Evolutionary conservation across 2,888 invertebrate genomes (phyloP), one percentile per base, ranked within the genome.

Genomic region (Oscheius onirici): DNA sequence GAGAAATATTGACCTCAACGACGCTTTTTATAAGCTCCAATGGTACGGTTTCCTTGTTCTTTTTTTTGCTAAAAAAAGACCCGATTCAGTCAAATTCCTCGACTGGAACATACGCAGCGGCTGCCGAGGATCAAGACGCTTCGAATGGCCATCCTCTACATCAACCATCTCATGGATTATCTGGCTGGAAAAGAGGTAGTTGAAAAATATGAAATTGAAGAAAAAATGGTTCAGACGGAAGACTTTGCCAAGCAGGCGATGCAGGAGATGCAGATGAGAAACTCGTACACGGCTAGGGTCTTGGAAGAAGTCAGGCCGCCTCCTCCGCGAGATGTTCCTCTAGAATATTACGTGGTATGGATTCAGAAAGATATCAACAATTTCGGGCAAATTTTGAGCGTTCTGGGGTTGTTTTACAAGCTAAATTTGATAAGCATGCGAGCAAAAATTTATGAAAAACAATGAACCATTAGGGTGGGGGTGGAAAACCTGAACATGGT

Each of bases 41-140:
- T 17, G 41, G 66, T 66, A 6, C 10, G 52, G 28, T 51, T 17
- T 57, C 34, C 34, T 8, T 34, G 5, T 34, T 8, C 34, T 34
- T 46, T 3, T 46, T 20, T 46, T 46, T 46, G n/a, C n/a, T n/a
- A n/a, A n/a, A n/a, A n/a, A n/a, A n/a, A n/a, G n/a, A 13, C 28
- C 15, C 28, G 17, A 17, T 58, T 41, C 43, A 58, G 58, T 58
- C n/a, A 41, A 41, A 58, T 58, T 20, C 58, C 58, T 17, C n/a
- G 17, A 17, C 41, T 58, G 3, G 20, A 58, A 20, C 11, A n/a
- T 8, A 58, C n/a, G 8, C 40, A 40, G 5, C 58, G 58, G 6
- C 61, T 74, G 26, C 73, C 77, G 8, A 73, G 75, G 40, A 77
- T 77, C 68, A 75, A 77, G 28, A 77, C 77, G 5, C 68, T 77